Base-by-base conservation (phyloP, 1,140 invertebrate genomes). In the Cyclina sinensis region DNA sequence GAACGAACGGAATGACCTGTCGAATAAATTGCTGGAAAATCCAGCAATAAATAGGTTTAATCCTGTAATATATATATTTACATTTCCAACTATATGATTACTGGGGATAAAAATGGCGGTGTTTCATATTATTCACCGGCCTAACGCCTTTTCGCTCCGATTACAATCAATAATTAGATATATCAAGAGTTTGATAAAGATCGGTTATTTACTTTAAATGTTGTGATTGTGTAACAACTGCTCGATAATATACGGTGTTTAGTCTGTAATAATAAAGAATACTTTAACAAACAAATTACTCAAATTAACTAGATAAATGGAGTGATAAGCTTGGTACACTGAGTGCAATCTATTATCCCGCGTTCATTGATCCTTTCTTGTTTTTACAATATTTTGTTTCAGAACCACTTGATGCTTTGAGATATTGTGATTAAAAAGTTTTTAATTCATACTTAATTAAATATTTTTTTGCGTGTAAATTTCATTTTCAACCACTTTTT, bases 231-330 rank as follows among this genome's bases (percentile, higher is more conserved):
- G 9, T 27, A 62, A 27, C 57, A 27, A 27, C 5, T n/a, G n/a
- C n/a, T 7, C 3, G 32, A 39, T 70, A 70, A 35, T 70, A 21
- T 9, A 70, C 9, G 30, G 65, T 70, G 27, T 70, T 70, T 70
- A 70, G 65, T 30, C 37, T 14, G 65, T 32, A 70, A 37, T 70
- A 70, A 70, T 70, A 70, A 70, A 70, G 32, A 70, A 62, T 21
- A 62, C 27, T 62, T 62, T 27, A 62, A 24, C 27, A 62, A 24
- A 62, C 57, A 62, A 62, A 62, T 62, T 62, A 62, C n/a, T 62
- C 57, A 62, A 27, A 62, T 62, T 27, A 27, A 62, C 57, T 62
- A 27, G 18, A 62, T 62, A 62, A 62, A 27, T 62, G 24, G 24
- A 27, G 7, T 7, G 57, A 27, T 62, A 7, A 27, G 4, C 0